Evolutionary conservation across 1,140 invertebrate genomes (phyloP), one percentile per base, ranked within the genome.

Genomic region (Drosophila melanogaster): DNA sequence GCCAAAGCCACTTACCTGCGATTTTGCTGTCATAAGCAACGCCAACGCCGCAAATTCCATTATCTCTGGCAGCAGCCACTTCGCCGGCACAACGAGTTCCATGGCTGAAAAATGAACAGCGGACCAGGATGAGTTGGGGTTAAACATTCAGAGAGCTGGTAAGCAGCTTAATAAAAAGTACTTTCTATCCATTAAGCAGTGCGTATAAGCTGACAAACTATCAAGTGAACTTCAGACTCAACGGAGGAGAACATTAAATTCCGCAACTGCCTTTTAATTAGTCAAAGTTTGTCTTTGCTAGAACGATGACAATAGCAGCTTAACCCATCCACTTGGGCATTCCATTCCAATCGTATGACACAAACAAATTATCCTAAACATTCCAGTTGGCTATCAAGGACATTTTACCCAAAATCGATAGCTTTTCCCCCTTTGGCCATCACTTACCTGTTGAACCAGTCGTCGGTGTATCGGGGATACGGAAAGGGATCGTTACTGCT

Each of bases 11-110:
- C 92, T 93, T 92, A 97, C 96, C 98, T 92, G 98, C 98, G 83
- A 99, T 97, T 95, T 98, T 98, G 10, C 97, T 98, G 92, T 99
- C 97, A 93, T 99, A 99, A n/a, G 98, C 98, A 17, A 99, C 98
- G 26, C 98, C 98, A n/a, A 99, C 98, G 10, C 98, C 98, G 91
- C 98, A 99, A 41, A 99, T 96, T 7, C 96, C 97, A 92, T 99
- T 99, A 93, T 99, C 98, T 47, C 98, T 93, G 5, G 98, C 98
- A 11, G 98, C 98, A 14, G 98, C 96, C 14, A 99, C 98, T 94
- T 99, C 98, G 1, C 98, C 98, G 4, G 98, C 98, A 93, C 98
- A 99, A 80, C 98, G 93, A 2, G 98, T 99, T 8, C 98, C 98
- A 92, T 99, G 98, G 78, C 98, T 99, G 91, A 26, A 92, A 92